Evolutionary conservation across 2,888 invertebrate genomes (phyloP).

Genomic region (Eupithecia dodoneata): DNA sequence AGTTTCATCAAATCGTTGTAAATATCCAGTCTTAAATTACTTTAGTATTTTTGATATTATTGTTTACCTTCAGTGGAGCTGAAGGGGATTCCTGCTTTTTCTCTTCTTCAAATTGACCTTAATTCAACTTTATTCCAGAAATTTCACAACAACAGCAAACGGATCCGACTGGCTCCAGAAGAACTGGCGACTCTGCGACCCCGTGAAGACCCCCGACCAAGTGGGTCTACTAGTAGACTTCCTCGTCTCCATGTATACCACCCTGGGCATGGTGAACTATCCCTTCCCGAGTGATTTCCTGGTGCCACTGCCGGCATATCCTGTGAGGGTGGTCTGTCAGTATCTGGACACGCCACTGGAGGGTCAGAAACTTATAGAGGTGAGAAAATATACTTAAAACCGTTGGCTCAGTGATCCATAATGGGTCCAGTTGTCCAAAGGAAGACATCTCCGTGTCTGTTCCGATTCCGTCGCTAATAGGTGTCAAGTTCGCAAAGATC

Average conservation of each 20-base stretch:
- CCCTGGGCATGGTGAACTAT: slow-evolving; percentile 97
- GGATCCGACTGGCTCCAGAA: slow-evolving; percentile 88
- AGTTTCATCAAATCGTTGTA: too few relatives aligned
- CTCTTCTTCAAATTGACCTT: not conserved
- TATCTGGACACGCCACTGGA: slow-evolving; percentile 75
- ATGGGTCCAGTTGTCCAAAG: not conserved
- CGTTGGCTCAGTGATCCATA: not conserved
- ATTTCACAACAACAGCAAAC: slow-evolving; percentile 81
- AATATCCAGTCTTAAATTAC: too few relatives aligned
- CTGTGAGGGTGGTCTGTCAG: slow-evolving; percentile 87
- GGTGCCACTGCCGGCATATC: slow-evolving; percentile 92
- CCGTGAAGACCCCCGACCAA: slow-evolving; percentile 82
- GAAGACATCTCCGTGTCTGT: not conserved
- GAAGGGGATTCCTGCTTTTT: not conserved
- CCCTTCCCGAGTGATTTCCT: slow-evolving; percentile 95
- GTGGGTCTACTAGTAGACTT: slow-evolving; percentile 85
- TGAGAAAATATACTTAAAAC: slow-evolving; percentile 35
- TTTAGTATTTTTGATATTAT: not conserved
- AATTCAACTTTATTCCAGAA: slow-evolving; percentile 59
- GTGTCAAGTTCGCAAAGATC: not conserved
- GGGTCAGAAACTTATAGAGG: slow-evolving; percentile 82
- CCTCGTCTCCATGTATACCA: slow-evolving; percentile 88
- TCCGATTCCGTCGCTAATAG: not conserved
- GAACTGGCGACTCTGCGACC: slow-evolving; percentile 90
- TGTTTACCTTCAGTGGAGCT: not conserved